These are phyloP conservation scores for Lasioglossum baleicum DNA, from an alignment of 1,140 invertebrate genomes.

Conservation along the genomic window DNA sequence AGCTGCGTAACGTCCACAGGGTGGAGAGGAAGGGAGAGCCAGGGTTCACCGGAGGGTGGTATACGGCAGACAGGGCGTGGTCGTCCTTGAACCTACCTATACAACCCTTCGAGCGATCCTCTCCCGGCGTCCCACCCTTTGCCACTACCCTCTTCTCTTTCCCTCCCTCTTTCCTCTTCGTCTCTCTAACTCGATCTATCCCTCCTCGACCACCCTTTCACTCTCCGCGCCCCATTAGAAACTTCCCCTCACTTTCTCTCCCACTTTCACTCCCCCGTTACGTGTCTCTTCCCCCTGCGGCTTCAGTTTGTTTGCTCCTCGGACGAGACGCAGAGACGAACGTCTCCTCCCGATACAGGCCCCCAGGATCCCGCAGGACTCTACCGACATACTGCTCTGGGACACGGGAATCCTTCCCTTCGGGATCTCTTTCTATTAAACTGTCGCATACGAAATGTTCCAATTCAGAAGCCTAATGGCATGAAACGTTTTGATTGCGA, in stretches of 20 bases:
- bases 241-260: slow-evolving; percentile 37
- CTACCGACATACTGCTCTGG: too few relatives aligned
- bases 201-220: slow-evolving; percentile 11
- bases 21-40: slow-evolving; percentile 19
- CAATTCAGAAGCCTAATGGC: too few relatives aligned
- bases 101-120: slow-evolving; percentile 29
- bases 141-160: slow-evolving; percentile 27
- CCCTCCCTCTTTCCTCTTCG: slow-evolving; percentile 13
- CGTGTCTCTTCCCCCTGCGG: background rate
- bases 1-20: slow-evolving; percentile 57
- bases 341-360: slow-evolving; percentile 16
- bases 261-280: slow-evolving; percentile 38
- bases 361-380: slow-evolving; percentile 7
- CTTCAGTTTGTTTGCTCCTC: slow-evolving; percentile 29
- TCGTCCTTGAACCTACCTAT: slow-evolving; percentile 76
- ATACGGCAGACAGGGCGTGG: slow-evolving; percentile 77
- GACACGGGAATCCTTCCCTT: too few relatives aligned
- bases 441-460: too few relatives aligned
- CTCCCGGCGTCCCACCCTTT: slow-evolving; percentile 45
- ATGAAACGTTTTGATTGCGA: too few relatives aligned
- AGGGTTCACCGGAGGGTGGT: slow-evolving; percentile 56
- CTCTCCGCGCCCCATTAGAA: slow-evolving; percentile 19
- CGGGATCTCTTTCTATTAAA: too few relatives aligned
- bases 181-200: slow-evolving; percentile 23
- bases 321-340: slow-evolving; percentile 23